A percentile compares a stretch with the other conserved stretches of the same genome.
Evolutionary conservation across 1,140 invertebrate genomes (phyloP).

Genomic region (Brachionus rotundiformis): DNA sequence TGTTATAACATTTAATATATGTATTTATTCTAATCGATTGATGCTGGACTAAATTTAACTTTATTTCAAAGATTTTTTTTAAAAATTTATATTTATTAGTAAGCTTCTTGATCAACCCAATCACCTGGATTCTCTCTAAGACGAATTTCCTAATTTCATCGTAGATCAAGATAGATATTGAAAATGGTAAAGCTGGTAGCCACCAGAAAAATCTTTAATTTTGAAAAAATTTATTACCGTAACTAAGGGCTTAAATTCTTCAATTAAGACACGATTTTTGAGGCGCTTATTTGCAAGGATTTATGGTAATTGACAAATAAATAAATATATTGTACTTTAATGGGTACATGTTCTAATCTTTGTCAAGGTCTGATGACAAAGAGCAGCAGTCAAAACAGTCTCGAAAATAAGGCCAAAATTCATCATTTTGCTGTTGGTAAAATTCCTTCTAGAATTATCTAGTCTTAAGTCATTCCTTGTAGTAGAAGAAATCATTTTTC

Average conservation of each 20-base stretch:
- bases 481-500: conserved; percentile 94
- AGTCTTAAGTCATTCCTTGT: conserved; percentile 81
- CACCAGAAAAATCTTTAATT: conserved; percentile 89
- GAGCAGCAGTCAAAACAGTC: conserved; percentile 62
- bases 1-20: conserved; percentile 2
- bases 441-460: no score
- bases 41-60: background rate
- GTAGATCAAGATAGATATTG: conserved; percentile 90
- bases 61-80: conserved; percentile 9
- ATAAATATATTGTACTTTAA: conserved; percentile 58
- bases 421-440: conserved; percentile 62
- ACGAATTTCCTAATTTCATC: conserved; percentile 90
- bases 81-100: conserved; percentile 71
- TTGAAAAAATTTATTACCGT: background rate
- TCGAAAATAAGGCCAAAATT: conserved; percentile 66
- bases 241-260: no score
- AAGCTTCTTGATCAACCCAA: conserved; percentile 94
- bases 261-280: no score
- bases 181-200: conserved; percentile 92
- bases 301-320: background rate
- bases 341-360: conserved; percentile 64
- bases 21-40: conserved; percentile 22
- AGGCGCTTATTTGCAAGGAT: no score
- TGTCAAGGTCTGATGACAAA: conserved; percentile 62
- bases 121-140: conserved; percentile 85